These are phyloP conservation scores for Dysdera silvatica DNA, from an alignment of 1,140 invertebrate species.

Conservation along the genomic window DNA sequence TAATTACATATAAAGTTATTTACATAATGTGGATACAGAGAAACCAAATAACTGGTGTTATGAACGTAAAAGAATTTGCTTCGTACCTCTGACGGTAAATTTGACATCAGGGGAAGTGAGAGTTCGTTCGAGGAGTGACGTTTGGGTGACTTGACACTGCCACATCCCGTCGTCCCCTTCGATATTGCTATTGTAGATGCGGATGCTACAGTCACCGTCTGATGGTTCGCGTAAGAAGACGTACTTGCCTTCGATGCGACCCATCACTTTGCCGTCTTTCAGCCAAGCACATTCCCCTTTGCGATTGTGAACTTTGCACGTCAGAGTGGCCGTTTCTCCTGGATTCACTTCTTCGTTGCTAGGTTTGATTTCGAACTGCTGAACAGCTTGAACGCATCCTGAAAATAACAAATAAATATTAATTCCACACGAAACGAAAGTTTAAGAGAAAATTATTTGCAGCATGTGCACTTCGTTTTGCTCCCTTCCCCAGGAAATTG, in stretches of 20 bases:
- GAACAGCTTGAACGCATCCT: conserved; percentile 2
- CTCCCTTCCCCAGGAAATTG: no score
- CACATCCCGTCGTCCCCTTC: conserved; percentile 82
- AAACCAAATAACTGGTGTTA: no score
- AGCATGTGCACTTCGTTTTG: no score
- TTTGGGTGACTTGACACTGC: conserved; percentile 86
- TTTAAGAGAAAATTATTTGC: no score
- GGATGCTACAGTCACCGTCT: conserved; percentile 67
- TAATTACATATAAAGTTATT: no score
- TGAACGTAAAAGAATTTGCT: no score
- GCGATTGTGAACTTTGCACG: conserved; percentile 75
- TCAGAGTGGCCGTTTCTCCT: conserved; percentile 66
- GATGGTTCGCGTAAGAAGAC: conserved; percentile 64
- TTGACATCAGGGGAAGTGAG: conserved; percentile 70
- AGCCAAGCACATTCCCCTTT: conserved; percentile 82
- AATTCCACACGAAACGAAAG: not conserved
- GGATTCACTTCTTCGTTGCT: conserved; percentile 39
- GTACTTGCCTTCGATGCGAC: conserved; percentile 67
- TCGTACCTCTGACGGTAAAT: conserved; percentile 57
- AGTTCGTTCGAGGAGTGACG: conserved; percentile 68
- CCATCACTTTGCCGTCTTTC: conserved; percentile 78
- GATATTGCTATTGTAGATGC: conserved; percentile 67
- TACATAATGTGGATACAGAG: no score
- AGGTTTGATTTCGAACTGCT: conserved; percentile 28
- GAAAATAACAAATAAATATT: not conserved